Evolutionary conservation across 2,113 vertebrate species (phyloP).

Genomic region (Nibea coibor): DNA sequence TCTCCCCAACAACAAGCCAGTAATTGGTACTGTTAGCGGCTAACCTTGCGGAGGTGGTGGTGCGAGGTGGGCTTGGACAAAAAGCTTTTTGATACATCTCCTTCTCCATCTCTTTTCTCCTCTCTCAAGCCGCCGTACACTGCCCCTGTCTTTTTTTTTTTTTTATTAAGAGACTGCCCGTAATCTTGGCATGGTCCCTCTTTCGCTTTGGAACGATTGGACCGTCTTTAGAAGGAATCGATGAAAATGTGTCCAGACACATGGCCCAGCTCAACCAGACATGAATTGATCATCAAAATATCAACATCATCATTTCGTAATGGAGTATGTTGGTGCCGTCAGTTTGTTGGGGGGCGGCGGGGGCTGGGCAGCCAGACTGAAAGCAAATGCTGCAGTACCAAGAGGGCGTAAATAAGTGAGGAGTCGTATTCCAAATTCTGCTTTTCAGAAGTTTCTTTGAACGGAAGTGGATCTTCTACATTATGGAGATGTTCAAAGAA

Average conservation of each 20-base stretch:
- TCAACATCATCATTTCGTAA: constrained; percentile 82
- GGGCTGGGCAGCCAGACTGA: constrained; percentile 40
- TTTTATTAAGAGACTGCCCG: constrained; percentile 29
- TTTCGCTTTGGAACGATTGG: constrained; percentile 70
- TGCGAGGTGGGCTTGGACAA: constrained; percentile 74
- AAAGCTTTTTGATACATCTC: constrained; percentile 79
- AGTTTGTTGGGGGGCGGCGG: background rate
- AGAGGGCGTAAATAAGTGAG: constrained; percentile 68
- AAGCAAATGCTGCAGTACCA: constrained; percentile 43
- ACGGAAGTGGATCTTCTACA: no score
- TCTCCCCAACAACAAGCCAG: constrained; percentile 78
- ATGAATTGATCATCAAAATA: constrained; percentile 86
- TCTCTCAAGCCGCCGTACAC: constrained; percentile 39
- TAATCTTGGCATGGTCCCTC: constrained; percentile 66
- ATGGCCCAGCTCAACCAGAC: constrained; percentile 77
- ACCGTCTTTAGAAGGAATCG: constrained; percentile 81
- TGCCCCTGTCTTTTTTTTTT: constrained; percentile 17
- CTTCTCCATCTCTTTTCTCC: constrained; percentile 48
- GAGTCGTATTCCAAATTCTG: constrained; percentile 42
- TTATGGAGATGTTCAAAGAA: no score
- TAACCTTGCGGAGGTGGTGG: constrained; percentile 80
- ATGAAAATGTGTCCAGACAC: constrained; percentile 80
- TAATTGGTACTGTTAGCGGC: constrained; percentile 83
- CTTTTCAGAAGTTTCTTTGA: constrained; percentile 52
- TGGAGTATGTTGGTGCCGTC: constrained; percentile 61